Base-by-base conservation (phyloP, 2,888 invertebrate species). In the Coecobrya sp. region DNA sequence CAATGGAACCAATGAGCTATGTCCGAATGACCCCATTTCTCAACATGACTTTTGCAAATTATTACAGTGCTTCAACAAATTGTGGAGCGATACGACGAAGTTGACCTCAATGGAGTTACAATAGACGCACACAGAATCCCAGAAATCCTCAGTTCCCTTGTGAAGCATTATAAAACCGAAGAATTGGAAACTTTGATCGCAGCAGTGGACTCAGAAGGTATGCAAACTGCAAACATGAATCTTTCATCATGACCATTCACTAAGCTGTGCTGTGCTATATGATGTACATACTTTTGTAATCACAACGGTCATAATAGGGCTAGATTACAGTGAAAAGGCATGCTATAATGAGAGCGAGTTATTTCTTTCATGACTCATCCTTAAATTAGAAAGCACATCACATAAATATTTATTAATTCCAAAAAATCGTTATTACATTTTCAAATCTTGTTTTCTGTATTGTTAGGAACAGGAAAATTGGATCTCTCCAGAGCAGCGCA, bases 181-280 rank as follows among this genome's bases (percentile, higher is more conserved):
- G 94, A 94, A 88, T 89, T 94, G 86, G 86, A 92, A 27, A 92
- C 93, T 68, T 65, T 94, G 52, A 87, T 94, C 68, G 55, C 68
- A 81, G 93, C 93, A 65, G 92, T 93, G 49, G 94, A 94, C 70
- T 55, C 90, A 82, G 94, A 94, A 91, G 94, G 94, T 94, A 93
- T 59, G 52, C 36, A 82, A n/a, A 59, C 13, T 13, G n/a, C 10
- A 25, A 19, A 10, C 45, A 13, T 79, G 16, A 59, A 82, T 59
- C 81, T 59, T 55, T 76, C 76, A 25, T 76, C 42, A 19, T 76
- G 49, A 52, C 25, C 76, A 25, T 76, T 52, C 76, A 25, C 11
- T 42, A n/a, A n/a, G n/a, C n/a, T n/a, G n/a, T n/a, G n/a, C n/a
- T n/a, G n/a, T n/a, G n/a, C n/a, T n/a, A n/a, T n/a, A n/a, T n/a